Percentiles rank a stretch among this genome's conserved stretches.
Evolutionary conservation across 2,797 vertebrate species (phyloP).

Genomic region (Notolabrus celidotus): DNA sequence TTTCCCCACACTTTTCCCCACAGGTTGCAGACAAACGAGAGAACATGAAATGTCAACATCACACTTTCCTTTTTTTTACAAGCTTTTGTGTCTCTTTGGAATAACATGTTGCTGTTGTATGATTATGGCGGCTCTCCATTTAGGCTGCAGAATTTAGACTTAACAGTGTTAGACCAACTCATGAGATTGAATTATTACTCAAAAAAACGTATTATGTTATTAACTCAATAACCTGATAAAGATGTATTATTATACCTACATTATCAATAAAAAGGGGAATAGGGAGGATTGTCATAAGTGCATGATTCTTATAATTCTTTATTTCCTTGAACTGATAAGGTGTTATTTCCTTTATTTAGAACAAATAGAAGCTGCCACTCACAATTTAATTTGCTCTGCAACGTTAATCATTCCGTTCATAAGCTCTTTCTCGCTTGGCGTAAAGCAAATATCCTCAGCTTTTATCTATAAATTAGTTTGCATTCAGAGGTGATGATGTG

Average conservation of each 20-base stretch:
- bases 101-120: background rate
- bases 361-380: constrained; percentile 13
- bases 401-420: constrained; percentile 36
- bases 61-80: constrained; percentile 11
- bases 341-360: constrained; percentile 22
- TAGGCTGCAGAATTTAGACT: constrained; percentile 12
- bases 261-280: too few relatives aligned
- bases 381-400: constrained; percentile 19
- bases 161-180: too few relatives aligned
- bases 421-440: constrained; percentile 22
- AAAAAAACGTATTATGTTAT: too few relatives aligned
- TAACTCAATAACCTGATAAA: too few relatives aligned
- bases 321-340: background rate
- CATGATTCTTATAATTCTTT: constrained; percentile 12
- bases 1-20: background rate
- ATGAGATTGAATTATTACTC: too few relatives aligned
- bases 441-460: constrained; percentile 19
- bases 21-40: background rate
- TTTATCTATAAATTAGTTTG: constrained; percentile 60
- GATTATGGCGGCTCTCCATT: constrained; percentile 12
- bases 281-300: too few relatives aligned
- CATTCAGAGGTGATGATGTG: constrained; percentile 36
- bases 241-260: too few relatives aligned
- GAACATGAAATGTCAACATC: constrained; percentile 27
- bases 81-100: constrained; percentile 22